Evolutionary conservation across 2,113 vertebrate species (phyloP).

Genomic region (Enhydra lutris): DNA sequence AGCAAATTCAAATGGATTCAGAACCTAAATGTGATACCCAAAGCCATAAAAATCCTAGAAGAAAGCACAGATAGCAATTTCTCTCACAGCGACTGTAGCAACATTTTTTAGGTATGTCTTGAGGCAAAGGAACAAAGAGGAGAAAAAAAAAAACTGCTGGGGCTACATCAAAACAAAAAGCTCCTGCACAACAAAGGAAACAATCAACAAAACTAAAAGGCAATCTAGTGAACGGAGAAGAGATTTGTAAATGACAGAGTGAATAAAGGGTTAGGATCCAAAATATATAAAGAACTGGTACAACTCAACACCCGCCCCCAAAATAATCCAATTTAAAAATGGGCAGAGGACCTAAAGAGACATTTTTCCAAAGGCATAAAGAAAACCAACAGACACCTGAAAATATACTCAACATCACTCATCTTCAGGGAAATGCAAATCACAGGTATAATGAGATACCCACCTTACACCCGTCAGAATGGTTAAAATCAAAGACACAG

Average conservation of each 20-base stretch:
- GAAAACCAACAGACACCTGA: neutral
- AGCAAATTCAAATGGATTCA: neutral
- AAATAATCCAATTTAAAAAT: neutral
- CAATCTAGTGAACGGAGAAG: neutral
- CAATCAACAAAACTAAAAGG: neutral
- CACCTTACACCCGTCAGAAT: neutral
- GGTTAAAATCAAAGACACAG: neutral
- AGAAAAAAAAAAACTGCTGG: neutral
- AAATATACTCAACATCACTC: neutral
- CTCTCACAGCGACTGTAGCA: neutral
- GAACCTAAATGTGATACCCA: neutral
- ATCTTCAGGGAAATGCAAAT: neutral
- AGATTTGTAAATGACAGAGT: neutral
- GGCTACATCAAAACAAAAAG: neutral
- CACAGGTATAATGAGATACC: neutral
- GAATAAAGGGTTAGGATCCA: neutral
- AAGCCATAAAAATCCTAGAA: neutral
- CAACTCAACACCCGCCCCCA: neutral
- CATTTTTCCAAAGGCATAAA: neutral
- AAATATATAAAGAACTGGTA: neutral
- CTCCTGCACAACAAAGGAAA: neutral
- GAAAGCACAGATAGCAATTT: neutral
- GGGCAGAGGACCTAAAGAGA: neutral
- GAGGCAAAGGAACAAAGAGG: neutral
- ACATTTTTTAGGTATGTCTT: neutral